Evolutionary conservation across 2,797 vertebrate species (phyloP), one percentile per base, ranked within the genome.

Genomic region (Sebastes iracundus): DNA sequence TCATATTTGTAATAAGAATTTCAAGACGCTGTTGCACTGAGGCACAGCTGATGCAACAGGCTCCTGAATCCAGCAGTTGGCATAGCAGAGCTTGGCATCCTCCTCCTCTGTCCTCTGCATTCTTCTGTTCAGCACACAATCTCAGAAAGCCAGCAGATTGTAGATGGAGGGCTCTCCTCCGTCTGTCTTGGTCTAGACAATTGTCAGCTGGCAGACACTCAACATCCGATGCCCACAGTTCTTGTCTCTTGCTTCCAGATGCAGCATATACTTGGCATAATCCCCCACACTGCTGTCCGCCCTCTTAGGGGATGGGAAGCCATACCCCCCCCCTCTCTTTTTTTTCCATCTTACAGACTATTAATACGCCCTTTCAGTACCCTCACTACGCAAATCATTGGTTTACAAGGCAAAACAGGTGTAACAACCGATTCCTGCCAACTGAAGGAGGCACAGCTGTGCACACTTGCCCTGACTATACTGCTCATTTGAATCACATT

Each of bases 241-340:
- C 87, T 91, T 91, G 88, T 94, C 88, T 91, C 77, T 52, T 56
- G 67, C 82, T 85, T 91, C 88, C 92, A 93, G 89, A 88, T 90
- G 88, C 86, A 82, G 85, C 71, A 27, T 75, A 77, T 46, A 75
- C 83, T 92, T 93, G 90, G 90, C 91, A 86, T 79, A 86, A 46
- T 87, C 81, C 77, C 56, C 79, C 30, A 32, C 84, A 67, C 55
- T 74, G 61, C 80, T 85, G 77, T 84, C 82, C 70, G 20, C 67
- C 80, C 66, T 90, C 76, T 77, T 77, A 1, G 0, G 79, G 87
- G 85, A 87, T 13, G 27, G 60, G 65, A 84, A 75, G 42, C 72
- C 79, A 77, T 75, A 66, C 82, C 75, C 12, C 27, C 30, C 65
- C 61, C 56, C 62, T 28, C 59, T 49, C 49, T 22, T 46, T 38